Base-by-base conservation (phyloP, 1,140 invertebrate species). In the Matsumurasca onukii region DNA sequence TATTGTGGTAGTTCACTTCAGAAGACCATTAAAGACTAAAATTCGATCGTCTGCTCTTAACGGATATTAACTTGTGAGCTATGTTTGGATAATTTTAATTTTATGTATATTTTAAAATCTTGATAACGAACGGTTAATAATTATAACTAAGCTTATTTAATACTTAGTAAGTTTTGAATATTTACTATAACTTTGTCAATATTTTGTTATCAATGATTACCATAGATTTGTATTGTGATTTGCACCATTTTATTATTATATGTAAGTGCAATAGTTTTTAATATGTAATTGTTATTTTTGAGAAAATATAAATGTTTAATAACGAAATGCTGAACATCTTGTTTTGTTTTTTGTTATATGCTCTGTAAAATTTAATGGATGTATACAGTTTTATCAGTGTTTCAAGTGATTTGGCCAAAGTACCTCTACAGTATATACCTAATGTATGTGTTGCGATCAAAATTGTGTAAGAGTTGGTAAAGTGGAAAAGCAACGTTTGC, bases 221-320 rank as follows among this genome's bases (percentile, higher is more conserved):
- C 3, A 12, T 29, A 52, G 49, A 5, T 27, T 59, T 27, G 5
- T 9, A 39, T 22, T 9, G 49, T 51, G 22, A 59, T 59, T 25
- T 59, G 55, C 55, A 59, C 55, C 3, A 22, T 59, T 59, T 59
- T 59, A 59, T 59, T 27, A 59, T 5, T 3, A 29, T 59, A 29
- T 27, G 15, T 27, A 29, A 59, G 55, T 59, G 55, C 55, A 59
- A 59, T 59, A 59, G 25, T 9, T 13, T 13, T 51, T 20, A 51
- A 51, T 20, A 20, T 59, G 55, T 59, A 22, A 59, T 29, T 59
- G 55, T 59, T 59, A 24, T 59, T 59, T 59, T 59, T 59, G 55
- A 59, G 55, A 59, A 59, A 59, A 27, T 59, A 59, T 59, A 9
- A 29, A 59, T 59, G 55, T 59, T 59, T n/a, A n/a, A n/a, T n/a